phyloP scores from a whole-genome alignment of 64 coral and sea anemone species.

The Dendrophyllia cribrosa region DNA sequence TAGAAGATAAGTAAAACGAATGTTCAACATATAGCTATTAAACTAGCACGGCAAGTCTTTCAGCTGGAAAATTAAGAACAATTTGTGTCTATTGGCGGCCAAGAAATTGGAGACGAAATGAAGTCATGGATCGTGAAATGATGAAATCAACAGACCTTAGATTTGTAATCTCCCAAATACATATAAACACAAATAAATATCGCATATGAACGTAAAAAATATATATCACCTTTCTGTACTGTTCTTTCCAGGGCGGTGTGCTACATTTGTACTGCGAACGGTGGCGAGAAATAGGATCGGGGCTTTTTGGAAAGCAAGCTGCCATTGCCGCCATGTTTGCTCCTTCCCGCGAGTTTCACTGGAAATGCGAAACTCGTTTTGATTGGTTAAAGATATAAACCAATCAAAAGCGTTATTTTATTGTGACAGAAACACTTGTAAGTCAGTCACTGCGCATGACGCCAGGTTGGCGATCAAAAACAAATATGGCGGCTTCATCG shows the following conservation, averaged over 20 bases:
- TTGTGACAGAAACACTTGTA: not conserved
- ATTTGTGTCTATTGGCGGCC: no score
- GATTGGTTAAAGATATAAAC: conserved; percentile 41
- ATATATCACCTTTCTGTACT: conserved; percentile 88
- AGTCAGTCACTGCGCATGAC: conserved; percentile 45
- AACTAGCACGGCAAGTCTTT: no score
- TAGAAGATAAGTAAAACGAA: no score
- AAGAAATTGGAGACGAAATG: no score
- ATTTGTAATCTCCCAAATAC: no score
- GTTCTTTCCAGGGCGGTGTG: conserved; percentile 99
- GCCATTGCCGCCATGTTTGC: conserved; percentile 70
- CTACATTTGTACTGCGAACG: conserved; percentile 85
- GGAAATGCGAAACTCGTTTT: not conserved
- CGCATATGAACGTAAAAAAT: not conserved
- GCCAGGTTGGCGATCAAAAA: conserved; percentile 63
- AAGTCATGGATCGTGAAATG: no score
- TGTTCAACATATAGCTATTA: no score
- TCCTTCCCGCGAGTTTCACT: conserved; percentile 78
- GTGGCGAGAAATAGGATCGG: conserved; percentile 76
- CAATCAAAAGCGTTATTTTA: conserved; percentile 56
- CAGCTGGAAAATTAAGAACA: no score
- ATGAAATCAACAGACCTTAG: no score
- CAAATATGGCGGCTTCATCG: conserved; percentile 90
- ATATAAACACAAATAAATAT: no score
- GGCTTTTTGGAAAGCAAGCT: conserved; percentile 59